Base-by-base conservation (phyloP, 2,113 vertebrate species). In the Alligator mississippiensis region DNA sequence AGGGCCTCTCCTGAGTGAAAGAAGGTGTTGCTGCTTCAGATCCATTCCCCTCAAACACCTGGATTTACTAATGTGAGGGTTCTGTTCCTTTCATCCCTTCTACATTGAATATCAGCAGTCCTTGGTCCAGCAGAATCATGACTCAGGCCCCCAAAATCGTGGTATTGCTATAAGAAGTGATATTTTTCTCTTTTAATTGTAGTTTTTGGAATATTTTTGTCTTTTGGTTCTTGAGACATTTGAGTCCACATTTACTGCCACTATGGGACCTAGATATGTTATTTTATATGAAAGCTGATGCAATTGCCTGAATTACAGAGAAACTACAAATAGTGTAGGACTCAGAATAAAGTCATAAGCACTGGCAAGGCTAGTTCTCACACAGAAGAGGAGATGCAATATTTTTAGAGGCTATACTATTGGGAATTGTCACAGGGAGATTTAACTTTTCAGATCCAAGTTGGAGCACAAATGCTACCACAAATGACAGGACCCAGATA, bases 381-480 rank as follows among this genome's bases (percentile, higher is more conserved):
- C 59, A 60, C 59, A 60, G 4, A 18, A 21, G 21, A 15, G 59
- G 59, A 21, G 21, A 47, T 59, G 63, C 80, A 80, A 82, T 54
- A 34, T 96, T 92, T 59, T 89, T 94, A 84, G 70, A 84, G 72
- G 86, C 47, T 96, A 86, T 78, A 90, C 83, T 57, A 75, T 85
- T 93, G 83, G 90, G 83, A 95, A 92, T 80, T 80, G 30, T 92
- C 93, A 83, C 91, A 95, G 38, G 62, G 27, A 86, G 9, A 54
- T 93, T 95, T 75, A 91, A 90, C 62, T 84, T 92, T 57, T 57
- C 34, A 88, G 85, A 80, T 89, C 76, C 78, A 90, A 63, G 92
- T 80, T 91, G 59, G 85, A 85, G 91, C 95, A 94, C 66, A 93
- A 95, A 91, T 34, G 16, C 34, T 96, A 85, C 92, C 94, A 92